Base-by-base conservation (phyloP, 2,113 vertebrate species). In the Sceloporus tristichus region DNA sequence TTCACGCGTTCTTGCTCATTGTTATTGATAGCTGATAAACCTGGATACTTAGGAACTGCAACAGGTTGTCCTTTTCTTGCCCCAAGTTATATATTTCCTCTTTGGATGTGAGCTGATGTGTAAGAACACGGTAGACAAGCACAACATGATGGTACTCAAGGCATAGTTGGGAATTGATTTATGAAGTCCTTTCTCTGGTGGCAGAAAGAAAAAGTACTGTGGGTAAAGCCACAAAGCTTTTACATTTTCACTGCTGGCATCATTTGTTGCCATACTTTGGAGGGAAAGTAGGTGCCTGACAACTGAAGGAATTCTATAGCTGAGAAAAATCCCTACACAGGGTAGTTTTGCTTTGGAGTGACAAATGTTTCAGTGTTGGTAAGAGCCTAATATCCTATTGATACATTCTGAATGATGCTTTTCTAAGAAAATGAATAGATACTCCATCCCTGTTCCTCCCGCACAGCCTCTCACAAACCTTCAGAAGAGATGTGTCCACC, bases 161-260 rank as follows among this genome's bases (percentile, higher is more conserved):
- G 40, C 75, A 0, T 0, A 2, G 34, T 59, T 87, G 76, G 0
- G 21, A 34, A n/a, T 38, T 54, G 71, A 27, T 40, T 91, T 85
- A 80, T 73, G 71, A 70, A 76, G 14, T 19, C 1, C 19, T 85
- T 85, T 70, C 71, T 79, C 73, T 3, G 66, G 0, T 29, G 42
- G 14, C 0, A 0, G 76, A 84, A 53, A 56, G 0, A 0, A 54
- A 11, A 5, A 19, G 29, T 0, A 1, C 6, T 77, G 19, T 54
- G 27, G 40, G 62, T 70, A 76, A 71, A 87, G 25, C 6, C 18
- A 79, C 38, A 68, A 68, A n/a, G 59, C 59, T 34, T 87, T 85
- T 81, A 68, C 19, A 34, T 16, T 14, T 87, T 70, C 19, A 38
- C n/a, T 19, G 7, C 65, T 74, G 16, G 4, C 42, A 19, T 42